Percentiles rank a stretch among this genome's conserved stretches.
Evolutionary conservation across 2,113 vertebrate genomes (phyloP).

Genomic region (Aptenodytes patagonicus): DNA sequence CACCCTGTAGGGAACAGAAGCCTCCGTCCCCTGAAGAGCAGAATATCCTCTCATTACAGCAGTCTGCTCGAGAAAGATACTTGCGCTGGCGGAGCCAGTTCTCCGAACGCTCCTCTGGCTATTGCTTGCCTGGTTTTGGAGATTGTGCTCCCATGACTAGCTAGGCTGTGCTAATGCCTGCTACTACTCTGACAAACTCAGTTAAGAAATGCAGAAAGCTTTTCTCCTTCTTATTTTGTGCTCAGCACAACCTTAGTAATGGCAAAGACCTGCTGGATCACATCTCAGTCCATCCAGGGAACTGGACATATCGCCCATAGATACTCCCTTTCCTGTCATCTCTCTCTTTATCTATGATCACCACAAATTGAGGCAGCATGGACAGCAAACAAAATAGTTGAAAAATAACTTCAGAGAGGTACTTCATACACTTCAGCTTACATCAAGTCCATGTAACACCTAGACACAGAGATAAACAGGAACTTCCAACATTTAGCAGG

Average conservation of each 20-base stretch:
- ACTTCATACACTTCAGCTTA: not conserved
- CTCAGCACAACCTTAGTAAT: not conserved
- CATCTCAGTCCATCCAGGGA: not conserved
- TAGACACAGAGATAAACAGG: not conserved
- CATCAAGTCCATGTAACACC: not conserved
- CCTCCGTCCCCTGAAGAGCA: not conserved
- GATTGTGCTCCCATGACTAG: not conserved
- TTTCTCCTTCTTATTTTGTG: not conserved
- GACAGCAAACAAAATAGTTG: not conserved
- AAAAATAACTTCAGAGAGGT: not conserved
- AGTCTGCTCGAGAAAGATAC: not conserved
- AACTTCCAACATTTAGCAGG: not conserved
- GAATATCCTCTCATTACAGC: not conserved
- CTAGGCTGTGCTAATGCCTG: not conserved
- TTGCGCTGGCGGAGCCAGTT: not conserved
- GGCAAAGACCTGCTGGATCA: not conserved
- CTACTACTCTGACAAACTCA: not conserved
- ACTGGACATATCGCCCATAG: fast-evolving
- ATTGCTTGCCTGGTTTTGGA: not conserved
- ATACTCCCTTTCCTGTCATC: not conserved
- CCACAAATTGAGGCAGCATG: not conserved
- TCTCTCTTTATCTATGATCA: not conserved
- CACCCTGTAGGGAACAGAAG: constrained; percentile 8
- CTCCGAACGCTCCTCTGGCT: not conserved
- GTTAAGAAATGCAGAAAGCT: not conserved